Percentiles rank a stretch among this genome's conserved stretches.
phyloP scores from a whole-genome alignment of 2,888 invertebrate species.

The Steinernema carpocapsae region DNA sequence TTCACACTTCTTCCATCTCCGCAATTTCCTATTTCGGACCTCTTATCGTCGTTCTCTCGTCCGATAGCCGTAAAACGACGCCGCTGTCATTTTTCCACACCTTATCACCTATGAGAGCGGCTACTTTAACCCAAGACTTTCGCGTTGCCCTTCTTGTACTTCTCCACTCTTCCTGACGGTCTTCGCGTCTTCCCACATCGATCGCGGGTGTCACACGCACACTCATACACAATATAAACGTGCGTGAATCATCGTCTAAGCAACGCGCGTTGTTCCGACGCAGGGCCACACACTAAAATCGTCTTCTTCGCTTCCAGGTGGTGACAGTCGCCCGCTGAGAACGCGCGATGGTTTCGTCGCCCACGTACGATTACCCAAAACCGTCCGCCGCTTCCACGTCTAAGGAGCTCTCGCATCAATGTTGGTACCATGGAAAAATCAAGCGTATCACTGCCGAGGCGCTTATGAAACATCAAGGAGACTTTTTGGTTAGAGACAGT shows the following conservation, averaged over 20 bases:
- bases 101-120: too few species aligned
- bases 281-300: neutral
- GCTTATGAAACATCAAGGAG: constrained; percentile 74
- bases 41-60: too few species aligned
- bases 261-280: neutral
- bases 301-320: constrained; percentile 2
- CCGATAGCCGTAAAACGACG: too few species aligned
- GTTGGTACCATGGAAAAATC: constrained; percentile 95
- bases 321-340: neutral
- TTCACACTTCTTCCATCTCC: too few species aligned
- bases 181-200: constrained; percentile 2
- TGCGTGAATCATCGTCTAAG: constrained; percentile 8
- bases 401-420: constrained; percentile 34
- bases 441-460: constrained; percentile 83
- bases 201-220: constrained; percentile 22
- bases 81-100: too few species aligned
- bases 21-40: too few species aligned
- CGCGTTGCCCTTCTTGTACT: too few species aligned
- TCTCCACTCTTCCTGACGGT: neutral
- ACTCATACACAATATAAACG: constrained; percentile 12
- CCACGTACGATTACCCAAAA: constrained; percentile 21
- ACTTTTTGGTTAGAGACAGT: constrained; percentile 93
- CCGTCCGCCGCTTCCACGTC: constrained; percentile 4
- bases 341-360: constrained; percentile 6
- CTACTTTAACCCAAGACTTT: too few species aligned